Percentiles rank a stretch among this genome's conserved stretches.
These are phyloP conservation scores for Blomia tropicalis DNA, from an alignment of 2,888 invertebrate genomes.

Conservation along the genomic window DNA sequence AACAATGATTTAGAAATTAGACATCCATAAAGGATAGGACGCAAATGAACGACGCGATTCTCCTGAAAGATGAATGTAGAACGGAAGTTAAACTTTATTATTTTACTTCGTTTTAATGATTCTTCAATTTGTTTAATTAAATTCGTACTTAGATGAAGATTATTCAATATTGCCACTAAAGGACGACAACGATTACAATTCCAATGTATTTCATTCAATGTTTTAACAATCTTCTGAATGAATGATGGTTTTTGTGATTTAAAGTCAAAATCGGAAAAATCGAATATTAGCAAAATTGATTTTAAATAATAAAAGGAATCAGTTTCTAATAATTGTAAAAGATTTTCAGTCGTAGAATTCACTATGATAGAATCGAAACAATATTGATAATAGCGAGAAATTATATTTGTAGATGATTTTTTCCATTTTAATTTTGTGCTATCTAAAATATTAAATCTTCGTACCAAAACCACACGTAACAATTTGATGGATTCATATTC, in stretches of 20 bases:
- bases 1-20: neutral
- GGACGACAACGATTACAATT: neutral
- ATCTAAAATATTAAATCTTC: too few species aligned
- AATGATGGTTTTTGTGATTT: neutral
- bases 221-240: neutral
- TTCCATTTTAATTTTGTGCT: too few species aligned
- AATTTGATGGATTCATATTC: too few species aligned
- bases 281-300: neutral
- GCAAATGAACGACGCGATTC: neutral
- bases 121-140: neutral
- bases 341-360: too few species aligned
- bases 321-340: neutral
- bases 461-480: too few species aligned
- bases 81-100: neutral
- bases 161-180: too few species aligned
- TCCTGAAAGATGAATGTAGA: neutral
- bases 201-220: neutral
- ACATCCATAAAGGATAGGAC: neutral
- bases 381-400: neutral
- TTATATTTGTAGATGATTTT: neutral
- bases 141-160: neutral
- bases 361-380: neutral
- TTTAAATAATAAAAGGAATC: neutral
- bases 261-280: neutral
- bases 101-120: neutral